Conservation (phyloP, 2,113 vertebrate genomes). For the Brienomyrus longianalis region DNA sequence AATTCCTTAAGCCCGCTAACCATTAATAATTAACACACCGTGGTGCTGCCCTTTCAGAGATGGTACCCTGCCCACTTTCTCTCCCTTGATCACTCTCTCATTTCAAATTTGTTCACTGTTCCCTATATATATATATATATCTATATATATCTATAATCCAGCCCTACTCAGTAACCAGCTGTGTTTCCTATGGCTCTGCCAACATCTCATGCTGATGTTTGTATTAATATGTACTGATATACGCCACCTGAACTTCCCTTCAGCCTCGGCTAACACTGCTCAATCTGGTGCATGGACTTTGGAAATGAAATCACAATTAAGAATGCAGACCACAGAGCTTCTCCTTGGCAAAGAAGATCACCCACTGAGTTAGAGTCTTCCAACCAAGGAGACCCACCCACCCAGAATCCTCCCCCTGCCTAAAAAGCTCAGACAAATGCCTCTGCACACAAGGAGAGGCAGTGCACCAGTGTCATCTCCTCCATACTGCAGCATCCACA, state of each 20-base stretch:
- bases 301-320: neutral
- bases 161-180: neutral
- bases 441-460: neutral
- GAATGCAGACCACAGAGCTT: neutral
- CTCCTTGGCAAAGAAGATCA: neutral
- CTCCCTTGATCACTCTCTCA: neutral
- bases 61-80: neutral
- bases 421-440: neutral
- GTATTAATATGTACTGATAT: neutral
- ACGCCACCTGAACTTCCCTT: neutral
- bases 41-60: neutral
- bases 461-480: neutral
- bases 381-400: neutral
- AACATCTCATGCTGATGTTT: neutral
- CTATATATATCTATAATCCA: neutral
- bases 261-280: neutral
- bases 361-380: neutral
- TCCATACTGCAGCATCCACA: neutral
- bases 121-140: neutral
- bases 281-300: neutral
- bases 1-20: neutral
- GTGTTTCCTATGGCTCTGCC: neutral
- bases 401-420: neutral
- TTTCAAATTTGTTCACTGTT: neutral
- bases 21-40: neutral